Base-by-base conservation (phyloP, 2,113 vertebrate genomes). In the Phainopepla nitens region DNA sequence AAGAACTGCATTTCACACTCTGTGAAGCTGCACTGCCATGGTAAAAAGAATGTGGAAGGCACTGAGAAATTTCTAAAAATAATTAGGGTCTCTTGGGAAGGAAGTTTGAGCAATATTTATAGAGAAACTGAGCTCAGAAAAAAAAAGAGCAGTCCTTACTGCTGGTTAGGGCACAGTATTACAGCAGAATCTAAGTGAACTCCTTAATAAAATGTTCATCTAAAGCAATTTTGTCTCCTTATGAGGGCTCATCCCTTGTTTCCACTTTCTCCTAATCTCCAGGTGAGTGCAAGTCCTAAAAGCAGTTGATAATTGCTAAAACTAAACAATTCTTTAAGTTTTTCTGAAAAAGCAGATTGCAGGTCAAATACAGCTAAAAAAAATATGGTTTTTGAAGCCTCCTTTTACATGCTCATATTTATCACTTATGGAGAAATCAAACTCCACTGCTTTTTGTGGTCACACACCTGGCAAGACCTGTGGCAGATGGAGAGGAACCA, bases 321-420 rank as follows among this genome's bases (percentile, higher is more conserved):
- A n/a, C n/a, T n/a, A n/a, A 86, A 21, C 1, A 50, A 24, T 33
- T 29, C 25, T 27, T 19, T 23, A 35, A 9, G 6, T 58, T 77
- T 69, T 35, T 39, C 50, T 54, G 28, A 47, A 77, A n/a, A 78
- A 15, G 18, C 6, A 72, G 14, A 45, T 6, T 71, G 60, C 25
- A 27, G 47, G 33, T 39, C 16, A 78, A 53, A 69, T 4, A 54
- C 9, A 58, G n/a, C 17, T 18, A 13, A 27, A 73, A 36, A 51
- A 4, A 51, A 28, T 2, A 5, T 5, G 24, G 4, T 1, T n/a
- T 81, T 33, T 71, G 29, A 93, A 39, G 1, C 0, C 15, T 68
- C 18, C 47, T 60, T 58, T 84, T 36, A 27, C 10, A 1, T 2
- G 15, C 18, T 79, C 10, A 1, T 35, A 13, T 42, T 15, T 42